Conservation (phyloP, 2,888 invertebrate genomes). For the Panopea generosa region DNA sequence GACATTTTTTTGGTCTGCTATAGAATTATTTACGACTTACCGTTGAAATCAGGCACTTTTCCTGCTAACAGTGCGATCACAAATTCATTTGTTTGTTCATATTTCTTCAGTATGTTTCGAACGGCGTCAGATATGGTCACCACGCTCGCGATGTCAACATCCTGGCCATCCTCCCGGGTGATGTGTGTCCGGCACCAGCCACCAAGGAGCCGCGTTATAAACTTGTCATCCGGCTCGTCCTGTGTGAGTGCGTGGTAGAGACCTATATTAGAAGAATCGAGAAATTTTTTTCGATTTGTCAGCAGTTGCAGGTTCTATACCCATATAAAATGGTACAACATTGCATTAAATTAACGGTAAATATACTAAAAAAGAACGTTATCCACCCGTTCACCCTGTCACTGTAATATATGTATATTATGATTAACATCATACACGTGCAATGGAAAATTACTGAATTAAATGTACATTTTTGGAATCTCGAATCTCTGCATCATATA, state of each 20-base stretch:
- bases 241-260: slow-evolving; percentile 69
- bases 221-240: slow-evolving; percentile 59
- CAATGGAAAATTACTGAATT: too few species aligned
- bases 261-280: slow-evolving; percentile 64
- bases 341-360: not conserved
- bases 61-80: slow-evolving; percentile 75
- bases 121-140: slow-evolving; percentile 28
- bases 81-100: slow-evolving; percentile 77
- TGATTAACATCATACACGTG: too few species aligned
- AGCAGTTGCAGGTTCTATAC: not conserved
- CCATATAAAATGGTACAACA: not conserved
- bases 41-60: slow-evolving; percentile 32
- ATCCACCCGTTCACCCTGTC: too few species aligned
- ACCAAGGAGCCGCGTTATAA: slow-evolving; percentile 69
- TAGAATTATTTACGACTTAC: too few species aligned
- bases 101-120: slow-evolving; percentile 68
- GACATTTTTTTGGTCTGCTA: too few species aligned
- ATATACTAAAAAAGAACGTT: too few species aligned
- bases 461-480: too few species aligned
- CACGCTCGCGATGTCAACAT: slow-evolving; percentile 62
- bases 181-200: slow-evolving; percentile 75
- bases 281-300: slow-evolving; percentile 3
- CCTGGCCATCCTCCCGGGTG: slow-evolving; percentile 57
- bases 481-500: too few species aligned
- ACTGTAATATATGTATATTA: too few species aligned